A percentile compares a stretch with the other conserved stretches of the same genome.
Conservation (phyloP, 30 jellyfish, hydroid and myxozoan genomes). For the Catostylus mosaicus region DNA sequence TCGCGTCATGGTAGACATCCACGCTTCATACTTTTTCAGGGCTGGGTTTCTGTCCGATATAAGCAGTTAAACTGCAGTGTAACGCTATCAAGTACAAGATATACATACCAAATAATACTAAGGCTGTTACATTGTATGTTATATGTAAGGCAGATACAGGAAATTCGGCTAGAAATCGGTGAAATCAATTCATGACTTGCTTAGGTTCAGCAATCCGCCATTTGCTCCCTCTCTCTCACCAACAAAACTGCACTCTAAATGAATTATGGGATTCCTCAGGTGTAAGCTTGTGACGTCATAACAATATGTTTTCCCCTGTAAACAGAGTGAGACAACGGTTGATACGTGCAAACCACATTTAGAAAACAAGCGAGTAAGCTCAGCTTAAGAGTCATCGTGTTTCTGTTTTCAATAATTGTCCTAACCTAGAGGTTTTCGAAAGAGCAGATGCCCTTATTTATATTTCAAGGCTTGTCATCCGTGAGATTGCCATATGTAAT, state of each 20-base stretch:
- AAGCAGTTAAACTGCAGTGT: background rate
- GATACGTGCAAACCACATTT: too few species aligned
- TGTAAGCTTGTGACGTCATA: constrained; percentile 38
- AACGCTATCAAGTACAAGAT: background rate
- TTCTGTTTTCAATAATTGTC: too few species aligned
- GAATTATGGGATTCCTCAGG: constrained; percentile 70
- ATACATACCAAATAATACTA: constrained; percentile 32
- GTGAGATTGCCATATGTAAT: too few species aligned
- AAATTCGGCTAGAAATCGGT: constrained; percentile 33
- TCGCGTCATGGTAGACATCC: constrained; percentile 64
- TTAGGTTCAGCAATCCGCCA: constrained; percentile 54
- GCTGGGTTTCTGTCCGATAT: constrained; percentile 41
- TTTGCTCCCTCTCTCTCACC: constrained; percentile 48
- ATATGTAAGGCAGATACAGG: background rate
- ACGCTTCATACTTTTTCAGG: constrained; percentile 47
- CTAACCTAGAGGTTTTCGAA: too few species aligned
- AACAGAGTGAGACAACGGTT: too few species aligned
- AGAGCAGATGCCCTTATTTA: too few species aligned
- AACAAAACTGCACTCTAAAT: constrained; percentile 47
- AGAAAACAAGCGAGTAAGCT: too few species aligned
- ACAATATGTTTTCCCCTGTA: background rate
- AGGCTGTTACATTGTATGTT: constrained; percentile 49
- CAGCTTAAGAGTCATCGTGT: too few species aligned
- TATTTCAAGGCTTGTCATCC: too few species aligned
- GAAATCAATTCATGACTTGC: constrained; percentile 19